Base-by-base conservation (phyloP, 2,113 vertebrate species). In the Passer montanus region DNA sequence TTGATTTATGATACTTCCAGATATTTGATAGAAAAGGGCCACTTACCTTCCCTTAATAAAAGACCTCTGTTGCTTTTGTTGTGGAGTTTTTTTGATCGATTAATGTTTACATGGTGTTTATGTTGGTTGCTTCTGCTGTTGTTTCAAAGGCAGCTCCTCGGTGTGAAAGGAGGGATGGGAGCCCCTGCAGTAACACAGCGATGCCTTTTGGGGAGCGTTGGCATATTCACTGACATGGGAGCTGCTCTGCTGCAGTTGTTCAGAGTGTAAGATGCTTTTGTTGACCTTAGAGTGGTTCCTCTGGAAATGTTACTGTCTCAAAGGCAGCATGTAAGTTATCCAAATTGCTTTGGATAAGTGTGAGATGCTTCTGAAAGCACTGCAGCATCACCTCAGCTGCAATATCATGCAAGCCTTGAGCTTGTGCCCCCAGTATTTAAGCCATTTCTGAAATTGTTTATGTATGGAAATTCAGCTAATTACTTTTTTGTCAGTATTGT, bases 271-370 rank as follows among this genome's bases (percentile, higher is more conserved):
- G 82, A 93, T 84, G 89, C 72, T 84, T 75, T 62, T 89, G 69
- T 74, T 96, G 91, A 92, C 78, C 96, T 93, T 69, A 43, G 84
- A 95, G 94, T 53, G 87, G 93, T 66, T 97, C 92, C 91, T 97
- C 81, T 95, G 95, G 94, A 96, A 91, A 93, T 72, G 67, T 93
- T 96, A n/a, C 88, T 84, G 9, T 37, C 95, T 95, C 93, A 90
- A 63, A 96, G 81, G 87, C 93, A 94, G 56, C 76, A 15, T 93
- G 43, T 88, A 90, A 93, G 84, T 96, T 73, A 77, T 47, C 95
- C 41, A 76, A 68, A 97, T 93, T 82, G 87, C 73, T 91, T 53
- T 95, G 94, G 47, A 2, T 94, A 39, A 73, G 81, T 33, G 78
- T 46, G 55, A 96, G 56, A 55, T 58, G 90, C 69, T 91, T 92